These are phyloP conservation scores for Spisula solida DNA, from an alignment of 2,888 invertebrate genomes.

Conservation along the genomic window DNA sequence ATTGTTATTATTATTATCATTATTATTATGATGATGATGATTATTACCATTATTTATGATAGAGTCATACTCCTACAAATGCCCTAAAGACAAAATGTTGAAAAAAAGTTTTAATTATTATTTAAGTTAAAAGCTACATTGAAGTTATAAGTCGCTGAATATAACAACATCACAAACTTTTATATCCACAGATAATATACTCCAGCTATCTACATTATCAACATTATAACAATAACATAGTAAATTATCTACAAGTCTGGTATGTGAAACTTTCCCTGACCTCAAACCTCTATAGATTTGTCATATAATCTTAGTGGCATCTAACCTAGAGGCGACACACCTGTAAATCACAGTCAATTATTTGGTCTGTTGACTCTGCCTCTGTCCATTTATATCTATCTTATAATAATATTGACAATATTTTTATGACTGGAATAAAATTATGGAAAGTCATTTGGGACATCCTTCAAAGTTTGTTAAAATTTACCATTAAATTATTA, in stretches of 20 bases:
- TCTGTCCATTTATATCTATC: too few relatives aligned
- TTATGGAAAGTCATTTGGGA: too few relatives aligned
- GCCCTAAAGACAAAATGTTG: too few relatives aligned
- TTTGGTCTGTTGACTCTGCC: not conserved
- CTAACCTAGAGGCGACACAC: constrained; percentile 1
- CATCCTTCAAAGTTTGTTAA: too few relatives aligned
- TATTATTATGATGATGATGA: too few relatives aligned
- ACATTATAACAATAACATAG: not conserved
- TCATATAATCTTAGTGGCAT: constrained; percentile 20
- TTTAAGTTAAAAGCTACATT: not conserved
- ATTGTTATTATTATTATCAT: not conserved
- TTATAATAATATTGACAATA: too few relatives aligned
- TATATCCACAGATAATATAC: not conserved
- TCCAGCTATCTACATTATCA: not conserved
- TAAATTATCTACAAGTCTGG: not conserved
- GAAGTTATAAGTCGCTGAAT: not conserved
- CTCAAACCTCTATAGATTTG: not conserved
- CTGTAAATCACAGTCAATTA: constrained; percentile 4
- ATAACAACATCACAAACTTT: not conserved
- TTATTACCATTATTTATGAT: too few relatives aligned
- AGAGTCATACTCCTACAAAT: too few relatives aligned
- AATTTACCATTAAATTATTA: too few relatives aligned
- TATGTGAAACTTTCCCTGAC: constrained; percentile 6
- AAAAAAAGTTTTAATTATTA: not conserved
- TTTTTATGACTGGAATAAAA: too few relatives aligned